These are phyloP conservation scores for Thyatira batis DNA, from an alignment of 2,888 invertebrate genomes.

Conservation along the genomic window DNA sequence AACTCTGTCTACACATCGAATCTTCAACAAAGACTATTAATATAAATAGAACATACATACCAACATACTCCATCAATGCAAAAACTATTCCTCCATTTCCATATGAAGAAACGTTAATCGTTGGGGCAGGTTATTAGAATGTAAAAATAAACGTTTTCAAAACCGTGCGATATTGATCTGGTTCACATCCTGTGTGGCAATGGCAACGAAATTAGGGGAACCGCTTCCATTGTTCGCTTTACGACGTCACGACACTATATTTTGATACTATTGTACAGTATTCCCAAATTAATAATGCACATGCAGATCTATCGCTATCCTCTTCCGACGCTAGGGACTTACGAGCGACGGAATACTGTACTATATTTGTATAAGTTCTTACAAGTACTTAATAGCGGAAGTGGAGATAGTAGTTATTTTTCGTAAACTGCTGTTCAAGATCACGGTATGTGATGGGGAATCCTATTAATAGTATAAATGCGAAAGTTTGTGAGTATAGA, in stretches of 20 bases:
- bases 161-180: conserved; percentile 23
- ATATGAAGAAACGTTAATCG: background rate
- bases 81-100: background rate
- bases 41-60: background rate
- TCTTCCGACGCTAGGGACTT: too few species aligned
- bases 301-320: too few species aligned
- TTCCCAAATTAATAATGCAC: too few species aligned
- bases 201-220: conserved; percentile 4
- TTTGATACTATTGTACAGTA: background rate
- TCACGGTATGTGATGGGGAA: too few species aligned
- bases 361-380: too few species aligned
- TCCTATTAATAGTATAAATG: too few species aligned
- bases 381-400: too few species aligned
- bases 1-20: too few species aligned
- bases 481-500: too few species aligned
- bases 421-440: too few species aligned
- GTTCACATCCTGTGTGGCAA: conserved; percentile 27
- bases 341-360: too few species aligned
- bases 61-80: background rate
- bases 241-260: background rate
- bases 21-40: background rate
- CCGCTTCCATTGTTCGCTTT: conserved; percentile 18
- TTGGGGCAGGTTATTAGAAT: background rate
- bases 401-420: too few species aligned
- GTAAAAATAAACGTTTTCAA: conserved; percentile 11